These are phyloP conservation scores for Stegophylla sp. DNA, from an alignment of 2,888 invertebrate species.

Conservation along the genomic window DNA sequence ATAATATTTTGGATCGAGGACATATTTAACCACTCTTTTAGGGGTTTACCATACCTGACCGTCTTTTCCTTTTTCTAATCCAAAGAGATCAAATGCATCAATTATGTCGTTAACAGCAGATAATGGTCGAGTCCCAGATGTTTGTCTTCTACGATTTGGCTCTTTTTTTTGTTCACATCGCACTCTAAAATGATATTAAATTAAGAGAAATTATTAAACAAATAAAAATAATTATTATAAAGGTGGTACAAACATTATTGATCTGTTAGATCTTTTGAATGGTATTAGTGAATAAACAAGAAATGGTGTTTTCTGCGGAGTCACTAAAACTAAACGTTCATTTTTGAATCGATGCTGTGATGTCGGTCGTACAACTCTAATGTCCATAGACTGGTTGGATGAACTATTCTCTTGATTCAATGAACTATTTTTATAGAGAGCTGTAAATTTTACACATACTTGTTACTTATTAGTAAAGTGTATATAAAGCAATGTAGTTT, in stretches of 20 bases:
- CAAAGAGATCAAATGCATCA: slow-evolving; percentile 85
- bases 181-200: slow-evolving; percentile 47
- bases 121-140: slow-evolving; percentile 81
- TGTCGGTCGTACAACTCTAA: slow-evolving; percentile 67
- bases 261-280: slow-evolving; percentile 66
- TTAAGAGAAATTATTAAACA: slow-evolving; percentile 51
- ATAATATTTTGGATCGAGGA: too few species aligned
- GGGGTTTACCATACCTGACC: slow-evolving; percentile 74
- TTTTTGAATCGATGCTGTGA: slow-evolving; percentile 77
- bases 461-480: slow-evolving; percentile 4
- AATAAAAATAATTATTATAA: slow-evolving; percentile 21
- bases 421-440: slow-evolving; percentile 38
- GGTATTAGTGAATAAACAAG: slow-evolving; percentile 87
- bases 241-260: slow-evolving; percentile 45
- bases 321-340: slow-evolving; percentile 82
- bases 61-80: slow-evolving; percentile 80
- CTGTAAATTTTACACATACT: slow-evolving; percentile 41
- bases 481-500: background rate
- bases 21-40: too few species aligned
- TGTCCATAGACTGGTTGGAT: slow-evolving; percentile 62
- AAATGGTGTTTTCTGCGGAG: slow-evolving; percentile 80
- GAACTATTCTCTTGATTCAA: slow-evolving; percentile 42
- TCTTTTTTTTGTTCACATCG: slow-evolving; percentile 69
- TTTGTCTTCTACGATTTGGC: slow-evolving; percentile 78
- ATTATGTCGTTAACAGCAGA: slow-evolving; percentile 82